These are phyloP conservation scores for Gnathonemus echidnorhynchus DNA, from an alignment of 2,113 vertebrate species.

Conservation along the genomic window DNA sequence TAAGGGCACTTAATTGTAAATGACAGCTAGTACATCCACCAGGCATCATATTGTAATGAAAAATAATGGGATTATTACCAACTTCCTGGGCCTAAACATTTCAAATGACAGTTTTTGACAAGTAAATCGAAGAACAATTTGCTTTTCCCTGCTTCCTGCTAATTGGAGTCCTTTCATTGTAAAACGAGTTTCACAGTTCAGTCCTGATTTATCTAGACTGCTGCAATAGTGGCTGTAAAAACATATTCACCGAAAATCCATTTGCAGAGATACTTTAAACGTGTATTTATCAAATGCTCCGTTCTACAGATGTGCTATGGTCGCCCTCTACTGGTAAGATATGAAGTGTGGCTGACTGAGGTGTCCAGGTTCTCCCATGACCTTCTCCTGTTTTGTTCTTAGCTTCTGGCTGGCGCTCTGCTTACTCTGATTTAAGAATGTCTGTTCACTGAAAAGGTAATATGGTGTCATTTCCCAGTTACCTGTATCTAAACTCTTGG, in stretches of 20 bases:
- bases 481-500: slow-evolving; percentile 3
- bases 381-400: slow-evolving; percentile 1
- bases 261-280: slow-evolving; percentile 19
- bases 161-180: background rate
- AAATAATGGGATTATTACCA: background rate
- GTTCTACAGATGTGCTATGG: slow-evolving; percentile 60
- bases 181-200: background rate
- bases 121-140: background rate
- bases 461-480: background rate
- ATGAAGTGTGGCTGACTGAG: slow-evolving; percentile 42
- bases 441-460: background rate
- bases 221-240: background rate
- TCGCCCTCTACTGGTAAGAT: slow-evolving; percentile 65
- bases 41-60: background rate
- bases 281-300: slow-evolving; percentile 49
- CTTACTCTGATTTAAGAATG: slow-evolving; percentile 38
- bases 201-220: background rate
- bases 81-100: background rate
- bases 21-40: background rate
- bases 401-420: slow-evolving; percentile 34
- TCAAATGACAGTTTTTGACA: background rate
- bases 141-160: background rate
- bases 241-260: background rate
- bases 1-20: background rate
- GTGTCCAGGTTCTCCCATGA: slow-evolving; percentile 34